A percentile compares a stretch with the other conserved stretches of the same genome.
Evolutionary conservation across 37 sponge, comb jelly and placozoan species (phyloP).

Genomic region (Diacarnus erythraeanus): DNA sequence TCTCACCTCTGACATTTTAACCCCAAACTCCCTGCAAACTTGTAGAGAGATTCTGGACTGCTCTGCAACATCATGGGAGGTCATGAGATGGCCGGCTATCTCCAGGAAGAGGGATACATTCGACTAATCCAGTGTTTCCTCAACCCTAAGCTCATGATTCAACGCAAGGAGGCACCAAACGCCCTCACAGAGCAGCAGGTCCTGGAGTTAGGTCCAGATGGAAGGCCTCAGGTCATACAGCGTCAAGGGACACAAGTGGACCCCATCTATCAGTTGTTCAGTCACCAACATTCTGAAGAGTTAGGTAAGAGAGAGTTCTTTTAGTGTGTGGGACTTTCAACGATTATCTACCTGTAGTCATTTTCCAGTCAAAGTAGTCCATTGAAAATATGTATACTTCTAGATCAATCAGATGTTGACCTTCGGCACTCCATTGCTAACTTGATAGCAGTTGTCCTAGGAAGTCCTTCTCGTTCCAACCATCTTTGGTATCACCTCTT

Average conservation of each 20-base stretch:
- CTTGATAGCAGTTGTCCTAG: constrained; percentile 73
- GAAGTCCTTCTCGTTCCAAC: constrained; percentile 57
- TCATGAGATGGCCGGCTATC: constrained; percentile 19
- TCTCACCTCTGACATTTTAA: neutral
- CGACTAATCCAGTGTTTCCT: constrained; percentile 64
- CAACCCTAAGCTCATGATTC: constrained; percentile 36
- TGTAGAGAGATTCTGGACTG: constrained; percentile 11
- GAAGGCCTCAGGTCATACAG: constrained; percentile 6
- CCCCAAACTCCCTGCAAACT: neutral
- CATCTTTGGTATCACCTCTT: constrained; percentile 81
- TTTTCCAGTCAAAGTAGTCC: no score
- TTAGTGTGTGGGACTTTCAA: neutral
- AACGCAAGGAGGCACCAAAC: constrained; percentile 38
- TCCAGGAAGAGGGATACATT: constrained; percentile 44
- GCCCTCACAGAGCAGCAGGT: constrained; percentile 55
- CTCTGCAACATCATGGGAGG: constrained; percentile 43
- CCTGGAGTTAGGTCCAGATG: constrained; percentile 24
- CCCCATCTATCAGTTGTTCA: constrained; percentile 65
- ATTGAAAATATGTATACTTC: no score
- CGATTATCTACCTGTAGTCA: neutral
- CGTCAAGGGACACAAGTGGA: constrained; percentile 31
- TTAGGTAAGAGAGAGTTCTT: constrained; percentile 12
- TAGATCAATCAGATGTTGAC: constrained; percentile 79
- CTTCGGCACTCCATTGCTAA: constrained; percentile 73
- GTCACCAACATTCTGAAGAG: constrained; percentile 8